phyloP scores from a whole-genome alignment of 2,888 invertebrate genomes.

The Elegia similella region DNA sequence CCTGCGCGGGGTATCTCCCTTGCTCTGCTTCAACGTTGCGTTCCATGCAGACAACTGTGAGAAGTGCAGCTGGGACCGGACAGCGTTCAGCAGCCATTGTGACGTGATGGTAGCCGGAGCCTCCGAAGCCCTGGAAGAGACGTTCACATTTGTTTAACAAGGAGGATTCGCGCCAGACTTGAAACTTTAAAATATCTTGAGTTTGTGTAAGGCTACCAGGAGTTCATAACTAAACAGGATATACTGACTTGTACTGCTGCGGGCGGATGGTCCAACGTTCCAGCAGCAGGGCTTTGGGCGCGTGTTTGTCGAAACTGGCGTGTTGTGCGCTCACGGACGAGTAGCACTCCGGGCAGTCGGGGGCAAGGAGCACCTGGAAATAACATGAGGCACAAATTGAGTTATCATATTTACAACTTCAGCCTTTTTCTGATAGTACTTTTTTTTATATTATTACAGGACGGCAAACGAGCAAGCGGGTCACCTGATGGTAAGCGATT shows the following conservation, averaged over 20 bases:
- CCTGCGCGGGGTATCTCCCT: slow-evolving; percentile 56
- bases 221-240: not conserved
- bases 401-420: not conserved
- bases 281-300: slow-evolving; percentile 82
- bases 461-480: too few relatives aligned
- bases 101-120: slow-evolving; percentile 71
- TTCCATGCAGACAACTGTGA: slow-evolving; percentile 98
- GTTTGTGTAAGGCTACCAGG: not conserved
- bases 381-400: not conserved
- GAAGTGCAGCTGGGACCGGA: slow-evolving; percentile 97
- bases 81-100: slow-evolving; percentile 93
- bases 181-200: too few relatives aligned
- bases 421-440: too few relatives aligned
- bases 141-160: not conserved
- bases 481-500: too few relatives aligned
- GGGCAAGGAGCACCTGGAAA: slow-evolving; percentile 83
- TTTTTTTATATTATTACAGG: too few relatives aligned
- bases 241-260: slow-evolving; percentile 63
- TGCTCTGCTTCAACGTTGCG: slow-evolving; percentile 59
- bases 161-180: too few relatives aligned
- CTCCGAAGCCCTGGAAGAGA: slow-evolving; percentile 64
- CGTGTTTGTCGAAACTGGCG: slow-evolving; percentile 55
- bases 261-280: slow-evolving; percentile 92
- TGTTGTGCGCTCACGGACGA: slow-evolving; percentile 47
- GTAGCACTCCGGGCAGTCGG: slow-evolving; percentile 87